Evolutionary conservation across 1,140 invertebrate species (phyloP), one percentile per base, ranked within the genome.

Genomic region (Chironomus striatipennis): DNA sequence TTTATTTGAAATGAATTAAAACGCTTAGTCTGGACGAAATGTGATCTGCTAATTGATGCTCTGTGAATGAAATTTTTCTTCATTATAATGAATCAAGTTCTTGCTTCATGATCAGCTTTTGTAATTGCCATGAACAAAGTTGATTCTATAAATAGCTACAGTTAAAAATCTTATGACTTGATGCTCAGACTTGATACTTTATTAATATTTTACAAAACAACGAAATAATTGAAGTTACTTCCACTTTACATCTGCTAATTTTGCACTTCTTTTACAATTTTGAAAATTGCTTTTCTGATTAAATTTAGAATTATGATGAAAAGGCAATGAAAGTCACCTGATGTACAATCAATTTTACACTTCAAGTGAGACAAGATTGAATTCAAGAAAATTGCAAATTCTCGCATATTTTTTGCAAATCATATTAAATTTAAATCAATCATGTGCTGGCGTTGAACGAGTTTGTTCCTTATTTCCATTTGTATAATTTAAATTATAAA

Each of bases 1-100:
- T 70, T 70, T 70, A 70, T 70, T 70, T 70, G 20, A 70, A 70
- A 70, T 8, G 17, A 70, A 70, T 70, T 70, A 21, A 70, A 70
- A 70, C 18, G 65, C 65, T 57, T 57, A 57, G 47, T 57, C 47
- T 57, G 47, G 47, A 12, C n/a, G 47, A 57, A 57, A 57, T 57
- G 47, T n/a, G 47, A 57, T 57, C 47, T 57, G 47, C 47, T 57
- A 57, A 57, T 57, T 57, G 47, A 12, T 57, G 47, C 47, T 57
- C n/a, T 57, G 47, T 57, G 47, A 57, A 57, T 57, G 47, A 57
- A 57, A 57, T 57, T 57, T 57, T 57, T 57, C 47, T n/a, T 57
- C 47, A 57, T 57, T n/a, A 57, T 15, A 57, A 57, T 57, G 47
- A 57, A 57, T 57, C 47, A 57, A 57, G n/a, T n/a, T n/a, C 47